phyloP scores from a whole-genome alignment of 2,888 invertebrate genomes.

The Apamea monoglypha region DNA sequence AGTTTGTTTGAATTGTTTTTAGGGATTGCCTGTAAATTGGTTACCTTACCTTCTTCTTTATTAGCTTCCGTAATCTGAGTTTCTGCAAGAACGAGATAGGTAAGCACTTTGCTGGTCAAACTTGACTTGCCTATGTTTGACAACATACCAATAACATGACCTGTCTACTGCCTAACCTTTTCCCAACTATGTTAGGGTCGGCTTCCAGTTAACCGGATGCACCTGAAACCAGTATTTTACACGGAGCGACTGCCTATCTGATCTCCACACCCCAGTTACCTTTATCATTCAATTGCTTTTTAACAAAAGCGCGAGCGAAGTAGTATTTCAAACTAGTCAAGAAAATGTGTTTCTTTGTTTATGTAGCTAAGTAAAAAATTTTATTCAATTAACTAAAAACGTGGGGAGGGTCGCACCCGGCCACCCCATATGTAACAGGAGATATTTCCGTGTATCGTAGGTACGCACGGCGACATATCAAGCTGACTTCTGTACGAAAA shows the following conservation, averaged over 20 bases:
- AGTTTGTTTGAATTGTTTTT: slow-evolving; percentile 14
- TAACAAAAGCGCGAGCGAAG: not conserved
- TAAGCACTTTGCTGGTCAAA: not conserved
- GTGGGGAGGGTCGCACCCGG: slow-evolving; percentile 22
- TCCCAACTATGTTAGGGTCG: too few species aligned
- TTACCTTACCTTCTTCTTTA: not conserved
- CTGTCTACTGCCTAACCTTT: too few species aligned
- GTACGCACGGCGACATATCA: too few species aligned
- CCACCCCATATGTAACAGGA: slow-evolving; percentile 5
- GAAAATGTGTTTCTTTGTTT: slow-evolving; percentile 1
- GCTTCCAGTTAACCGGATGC: not conserved
- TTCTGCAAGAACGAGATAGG: not conserved
- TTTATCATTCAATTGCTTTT: not conserved
- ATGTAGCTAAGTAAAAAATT: slow-evolving; percentile 23
- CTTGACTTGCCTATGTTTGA: not conserved
- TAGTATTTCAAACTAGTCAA: slow-evolving; percentile 20
- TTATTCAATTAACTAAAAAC: slow-evolving; percentile 46
- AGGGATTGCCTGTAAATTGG: not conserved
- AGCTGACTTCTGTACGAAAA: too few species aligned
- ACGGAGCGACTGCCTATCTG: not conserved
- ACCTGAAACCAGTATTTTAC: not conserved
- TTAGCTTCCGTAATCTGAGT: not conserved
- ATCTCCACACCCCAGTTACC: not conserved
- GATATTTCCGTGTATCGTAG: slow-evolving; percentile 12
- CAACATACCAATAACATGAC: not conserved